Conservation (phyloP, 1,140 invertebrate genomes). For the Heliothis subflexa region DNA sequence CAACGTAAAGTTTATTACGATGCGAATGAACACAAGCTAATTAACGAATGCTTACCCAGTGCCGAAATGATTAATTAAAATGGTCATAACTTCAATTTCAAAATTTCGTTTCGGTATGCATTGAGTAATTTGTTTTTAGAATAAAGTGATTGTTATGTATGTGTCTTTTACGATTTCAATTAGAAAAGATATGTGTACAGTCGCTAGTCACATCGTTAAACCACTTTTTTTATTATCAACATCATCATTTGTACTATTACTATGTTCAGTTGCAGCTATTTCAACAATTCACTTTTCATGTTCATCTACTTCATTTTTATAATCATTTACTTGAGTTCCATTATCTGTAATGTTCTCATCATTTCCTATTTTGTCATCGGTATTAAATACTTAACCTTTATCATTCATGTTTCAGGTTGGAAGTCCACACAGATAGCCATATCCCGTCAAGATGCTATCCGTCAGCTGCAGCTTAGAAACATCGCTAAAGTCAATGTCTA, state of each 20-base stretch:
- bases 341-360: not conserved
- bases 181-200: not conserved
- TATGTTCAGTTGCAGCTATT: too few species aligned
- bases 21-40: conserved; percentile 15
- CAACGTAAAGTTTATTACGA: conserved; percentile 25
- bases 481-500: conserved; percentile 56
- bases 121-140: not conserved
- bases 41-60: conserved; percentile 7
- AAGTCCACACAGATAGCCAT: conserved; percentile 70
- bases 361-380: not conserved
- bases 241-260: too few species aligned
- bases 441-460: conserved; percentile 78
- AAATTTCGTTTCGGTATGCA: not conserved
- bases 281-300: too few species aligned
- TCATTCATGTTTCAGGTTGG: conserved; percentile 58
- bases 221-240: too few species aligned
- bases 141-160: not conserved
- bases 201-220: too few species aligned
- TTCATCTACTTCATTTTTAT: too few species aligned
- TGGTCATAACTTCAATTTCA: conserved; percentile 5
- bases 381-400: not conserved
- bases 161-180: not conserved
- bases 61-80: conserved; percentile 29
- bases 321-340: not conserved
- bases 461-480: conserved; percentile 65